phyloP scores from a whole-genome alignment of 2,888 invertebrate genomes.

The Mylabris sibirica region DNA sequence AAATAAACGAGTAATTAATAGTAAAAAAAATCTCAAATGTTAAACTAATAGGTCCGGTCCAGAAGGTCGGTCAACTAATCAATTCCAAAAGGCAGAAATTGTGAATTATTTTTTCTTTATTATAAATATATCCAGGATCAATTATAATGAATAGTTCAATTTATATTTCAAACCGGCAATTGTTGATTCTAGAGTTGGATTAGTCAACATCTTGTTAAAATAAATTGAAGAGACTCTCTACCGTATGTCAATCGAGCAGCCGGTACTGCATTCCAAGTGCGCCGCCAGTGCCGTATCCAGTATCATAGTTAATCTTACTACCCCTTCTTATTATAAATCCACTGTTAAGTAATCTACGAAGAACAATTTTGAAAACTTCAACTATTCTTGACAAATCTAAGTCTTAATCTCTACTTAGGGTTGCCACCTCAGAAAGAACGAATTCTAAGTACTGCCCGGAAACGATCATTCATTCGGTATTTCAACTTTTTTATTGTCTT shows the following conservation, averaged over 20 bases:
- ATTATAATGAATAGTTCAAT: neutral
- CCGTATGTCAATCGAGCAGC: neutral
- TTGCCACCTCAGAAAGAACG: no score
- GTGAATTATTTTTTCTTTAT: neutral
- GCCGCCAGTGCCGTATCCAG: neutral
- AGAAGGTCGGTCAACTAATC: neutral
- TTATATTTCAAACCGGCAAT: neutral
- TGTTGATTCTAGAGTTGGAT: neutral
- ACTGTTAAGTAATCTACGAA: no score
- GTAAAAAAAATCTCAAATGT: neutral
- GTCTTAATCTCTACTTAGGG: no score
- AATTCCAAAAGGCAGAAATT: neutral
- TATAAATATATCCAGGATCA: neutral
- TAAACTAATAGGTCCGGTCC: constrained; percentile 5
- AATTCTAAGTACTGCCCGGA: no score
- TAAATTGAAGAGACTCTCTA: constrained; percentile 11
- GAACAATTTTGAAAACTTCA: no score
- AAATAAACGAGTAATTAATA: neutral
- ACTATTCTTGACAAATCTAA: no score
- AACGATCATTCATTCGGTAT: no score
- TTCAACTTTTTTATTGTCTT: no score
- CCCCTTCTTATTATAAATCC: neutral
- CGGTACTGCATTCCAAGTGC: constrained; percentile 11
- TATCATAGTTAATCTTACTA: no score
- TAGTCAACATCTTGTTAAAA: constrained; percentile 12